These are phyloP conservation scores for Rynchops niger DNA, from an alignment of 2,113 vertebrate genomes.

Conservation along the genomic window DNA sequence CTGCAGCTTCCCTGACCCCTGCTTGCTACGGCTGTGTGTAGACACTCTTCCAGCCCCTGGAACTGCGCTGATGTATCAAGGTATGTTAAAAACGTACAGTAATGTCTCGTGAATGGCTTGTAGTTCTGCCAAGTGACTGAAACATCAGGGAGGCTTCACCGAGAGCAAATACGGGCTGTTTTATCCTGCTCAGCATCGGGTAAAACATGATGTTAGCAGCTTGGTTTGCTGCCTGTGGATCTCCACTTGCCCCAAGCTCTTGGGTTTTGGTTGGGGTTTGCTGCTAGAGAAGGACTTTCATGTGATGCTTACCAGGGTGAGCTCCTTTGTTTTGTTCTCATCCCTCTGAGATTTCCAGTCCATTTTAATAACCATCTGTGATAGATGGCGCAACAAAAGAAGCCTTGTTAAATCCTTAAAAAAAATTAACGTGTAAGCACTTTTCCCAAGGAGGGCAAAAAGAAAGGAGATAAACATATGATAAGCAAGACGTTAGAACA, in stretches of 20 bases:
- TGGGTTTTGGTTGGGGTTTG: neutral
- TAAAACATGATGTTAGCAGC: neutral
- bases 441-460: neutral
- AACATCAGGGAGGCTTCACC: neutral
- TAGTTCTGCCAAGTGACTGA: neutral
- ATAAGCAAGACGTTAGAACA: neutral
- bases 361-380: neutral
- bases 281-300: neutral
- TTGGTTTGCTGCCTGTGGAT: neutral
- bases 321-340: neutral
- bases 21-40: neutral
- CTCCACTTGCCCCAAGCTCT: neutral
- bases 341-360: neutral
- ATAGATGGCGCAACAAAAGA: neutral
- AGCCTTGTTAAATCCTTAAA: neutral
- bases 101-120: fast-evolving
- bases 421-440: neutral
- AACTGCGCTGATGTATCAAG: fast-evolving
- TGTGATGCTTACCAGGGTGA: neutral
- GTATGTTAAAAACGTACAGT: neutral
- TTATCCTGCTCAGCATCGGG: fast-evolving
- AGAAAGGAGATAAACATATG: neutral
- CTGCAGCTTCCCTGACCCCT: neutral
- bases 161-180: neutral
- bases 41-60: neutral